Conservation (phyloP, 2,113 vertebrate genomes). For the Anguilla japonica region DNA sequence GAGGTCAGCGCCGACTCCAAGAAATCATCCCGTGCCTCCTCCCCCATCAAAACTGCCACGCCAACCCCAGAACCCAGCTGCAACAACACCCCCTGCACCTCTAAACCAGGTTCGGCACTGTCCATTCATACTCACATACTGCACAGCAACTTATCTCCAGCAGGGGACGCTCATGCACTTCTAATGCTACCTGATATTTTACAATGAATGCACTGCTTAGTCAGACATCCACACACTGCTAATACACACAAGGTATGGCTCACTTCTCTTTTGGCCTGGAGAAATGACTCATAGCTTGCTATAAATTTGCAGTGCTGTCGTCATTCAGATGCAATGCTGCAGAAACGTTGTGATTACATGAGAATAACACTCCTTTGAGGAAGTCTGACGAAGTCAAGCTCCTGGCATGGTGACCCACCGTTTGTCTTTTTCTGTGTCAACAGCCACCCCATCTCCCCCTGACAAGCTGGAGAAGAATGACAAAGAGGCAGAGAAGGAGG, state of each 20-base stretch:
- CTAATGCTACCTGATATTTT: background rate
- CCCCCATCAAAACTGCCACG: conserved; percentile 82
- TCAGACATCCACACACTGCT: no score
- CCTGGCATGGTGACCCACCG: background rate
- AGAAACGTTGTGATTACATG: background rate
- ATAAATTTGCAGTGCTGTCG: background rate
- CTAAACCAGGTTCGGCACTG: conserved; percentile 77
- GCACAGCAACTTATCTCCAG: conserved; percentile 39
- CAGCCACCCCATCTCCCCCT: conserved; percentile 84
- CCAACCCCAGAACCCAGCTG: conserved; percentile 83
- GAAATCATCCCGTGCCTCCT: conserved; percentile 85
- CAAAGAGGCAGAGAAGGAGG: conserved; percentile 77
- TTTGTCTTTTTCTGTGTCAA: background rate
- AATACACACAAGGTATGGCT: background rate
- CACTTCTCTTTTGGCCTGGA: background rate
- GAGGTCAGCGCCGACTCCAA: conserved; percentile 78
- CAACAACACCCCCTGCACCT: conserved; percentile 86
- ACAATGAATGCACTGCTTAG: background rate
- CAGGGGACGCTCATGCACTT: conserved; percentile 47
- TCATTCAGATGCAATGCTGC: background rate
- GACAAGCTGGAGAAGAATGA: conserved; percentile 79
- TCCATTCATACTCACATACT: background rate
- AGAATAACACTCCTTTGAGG: background rate
- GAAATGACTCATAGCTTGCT: background rate
- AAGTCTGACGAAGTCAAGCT: background rate